Conservation (phyloP, 1,140 invertebrate genomes). For the Delia radicum region DNA sequence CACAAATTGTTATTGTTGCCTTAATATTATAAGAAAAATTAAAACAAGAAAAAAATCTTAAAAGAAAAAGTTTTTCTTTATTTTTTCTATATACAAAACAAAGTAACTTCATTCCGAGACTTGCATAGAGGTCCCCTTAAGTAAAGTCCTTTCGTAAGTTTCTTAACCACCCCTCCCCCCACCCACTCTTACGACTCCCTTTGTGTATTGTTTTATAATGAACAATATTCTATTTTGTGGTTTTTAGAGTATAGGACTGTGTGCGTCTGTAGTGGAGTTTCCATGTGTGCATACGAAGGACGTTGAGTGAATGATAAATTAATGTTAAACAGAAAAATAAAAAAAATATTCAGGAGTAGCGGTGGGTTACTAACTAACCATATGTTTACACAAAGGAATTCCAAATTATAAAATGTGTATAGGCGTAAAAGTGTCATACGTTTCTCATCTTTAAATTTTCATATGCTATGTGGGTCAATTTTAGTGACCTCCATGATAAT, state of each 20-base stretch:
- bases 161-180: neutral
- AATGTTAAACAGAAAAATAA: neutral
- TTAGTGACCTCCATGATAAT: neutral
- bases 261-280: neutral
- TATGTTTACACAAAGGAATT: neutral
- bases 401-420: neutral
- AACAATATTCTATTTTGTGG: conserved; percentile 12
- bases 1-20: conserved; percentile 16
- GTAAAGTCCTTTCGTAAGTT: neutral
- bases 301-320: conserved; percentile 21
- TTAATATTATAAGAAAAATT: neutral
- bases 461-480: neutral
- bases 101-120: neutral
- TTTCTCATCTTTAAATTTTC: neutral
- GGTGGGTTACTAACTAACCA: neutral
- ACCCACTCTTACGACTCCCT: neutral
- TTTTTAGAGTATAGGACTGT: neutral
- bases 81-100: neutral
- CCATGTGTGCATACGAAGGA: neutral
- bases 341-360: neutral
- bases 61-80: conserved; percentile 15
- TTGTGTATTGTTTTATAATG: conserved; percentile 4
- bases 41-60: neutral
- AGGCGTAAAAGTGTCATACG: neutral
- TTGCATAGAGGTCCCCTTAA: neutral